phyloP scores from a whole-genome alignment of 2,888 invertebrate genomes.

The Ptychoptera contaminata region DNA sequence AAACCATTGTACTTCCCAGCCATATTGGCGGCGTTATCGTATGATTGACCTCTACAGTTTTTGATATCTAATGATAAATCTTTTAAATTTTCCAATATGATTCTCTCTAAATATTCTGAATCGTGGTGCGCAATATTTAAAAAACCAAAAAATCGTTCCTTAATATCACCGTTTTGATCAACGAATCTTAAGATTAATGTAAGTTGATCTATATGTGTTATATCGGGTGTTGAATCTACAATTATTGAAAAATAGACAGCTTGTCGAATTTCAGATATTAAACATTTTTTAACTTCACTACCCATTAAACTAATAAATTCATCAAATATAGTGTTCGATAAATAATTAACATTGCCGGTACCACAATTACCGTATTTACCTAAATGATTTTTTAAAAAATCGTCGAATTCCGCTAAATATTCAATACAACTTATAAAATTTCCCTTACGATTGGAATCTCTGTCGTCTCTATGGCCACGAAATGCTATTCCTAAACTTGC shows the following conservation, averaged over 20 bases:
- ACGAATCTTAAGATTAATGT: constrained; percentile 7
- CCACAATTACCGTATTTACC: constrained; percentile 1
- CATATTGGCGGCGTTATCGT: constrained; percentile 20
- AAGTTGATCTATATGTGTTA: constrained; percentile 8
- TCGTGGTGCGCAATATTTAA: constrained; percentile 3
- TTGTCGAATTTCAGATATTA: too few relatives aligned
- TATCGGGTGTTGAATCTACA: constrained; percentile 8
- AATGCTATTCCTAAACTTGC: background rate
- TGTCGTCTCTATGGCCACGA: background rate
- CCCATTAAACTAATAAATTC: constrained; percentile 2
- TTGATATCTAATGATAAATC: background rate
- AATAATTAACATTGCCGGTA: constrained; percentile 1
- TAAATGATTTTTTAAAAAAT: constrained; percentile 3
- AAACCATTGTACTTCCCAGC: constrained; percentile 17
- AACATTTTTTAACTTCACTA: constrained; percentile 3
- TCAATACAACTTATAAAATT: constrained; percentile 3
- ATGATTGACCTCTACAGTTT: too few relatives aligned
- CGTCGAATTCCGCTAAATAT: constrained; percentile 3
- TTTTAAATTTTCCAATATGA: background rate
- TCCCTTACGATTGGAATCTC: background rate
- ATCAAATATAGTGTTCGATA: background rate
- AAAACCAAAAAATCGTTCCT: constrained; percentile 7
- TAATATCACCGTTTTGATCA: background rate
- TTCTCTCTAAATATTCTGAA: background rate
- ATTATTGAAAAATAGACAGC: constrained; percentile 6